Evolutionary conservation across 2,888 invertebrate species (phyloP).

Genomic region (Eremobia ochroleuca): DNA sequence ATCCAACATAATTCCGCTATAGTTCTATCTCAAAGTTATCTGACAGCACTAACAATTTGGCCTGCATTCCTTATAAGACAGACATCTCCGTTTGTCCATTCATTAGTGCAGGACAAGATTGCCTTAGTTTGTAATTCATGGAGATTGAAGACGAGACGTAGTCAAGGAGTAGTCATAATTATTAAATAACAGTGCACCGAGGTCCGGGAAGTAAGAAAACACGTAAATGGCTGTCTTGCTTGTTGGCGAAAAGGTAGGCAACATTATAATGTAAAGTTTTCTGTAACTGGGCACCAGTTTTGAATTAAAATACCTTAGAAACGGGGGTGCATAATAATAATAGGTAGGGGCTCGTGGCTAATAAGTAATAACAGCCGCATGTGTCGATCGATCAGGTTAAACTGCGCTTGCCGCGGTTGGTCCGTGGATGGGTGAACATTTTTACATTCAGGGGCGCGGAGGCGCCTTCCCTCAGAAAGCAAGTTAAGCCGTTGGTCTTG

Average conservation of each 20-base stretch:
- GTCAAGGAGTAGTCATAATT: conserved; percentile 32
- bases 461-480: too few relatives aligned
- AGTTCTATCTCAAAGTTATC: background rate
- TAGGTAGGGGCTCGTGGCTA: background rate
- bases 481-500: too few relatives aligned
- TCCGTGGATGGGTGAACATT: background rate
- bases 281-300: background rate
- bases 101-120: conserved; percentile 52
- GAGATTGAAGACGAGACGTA: conserved; percentile 28
- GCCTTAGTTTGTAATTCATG: conserved; percentile 58
- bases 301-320: background rate
- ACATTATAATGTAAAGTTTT: background rate
- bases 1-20: background rate
- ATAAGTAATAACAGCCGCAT: background rate
- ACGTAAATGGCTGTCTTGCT: background rate
- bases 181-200: conserved; percentile 27
- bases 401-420: background rate
- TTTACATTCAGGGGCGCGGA: too few relatives aligned
- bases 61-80: conserved; percentile 29
- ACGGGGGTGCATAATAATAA: background rate
- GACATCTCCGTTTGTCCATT: conserved; percentile 33
- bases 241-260: background rate
- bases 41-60: conserved; percentile 20
- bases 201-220: conserved; percentile 6
- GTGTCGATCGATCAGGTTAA: background rate